phyloP scores from a whole-genome alignment of 2,113 vertebrate species.

The Brachionichthys hirsutus region DNA sequence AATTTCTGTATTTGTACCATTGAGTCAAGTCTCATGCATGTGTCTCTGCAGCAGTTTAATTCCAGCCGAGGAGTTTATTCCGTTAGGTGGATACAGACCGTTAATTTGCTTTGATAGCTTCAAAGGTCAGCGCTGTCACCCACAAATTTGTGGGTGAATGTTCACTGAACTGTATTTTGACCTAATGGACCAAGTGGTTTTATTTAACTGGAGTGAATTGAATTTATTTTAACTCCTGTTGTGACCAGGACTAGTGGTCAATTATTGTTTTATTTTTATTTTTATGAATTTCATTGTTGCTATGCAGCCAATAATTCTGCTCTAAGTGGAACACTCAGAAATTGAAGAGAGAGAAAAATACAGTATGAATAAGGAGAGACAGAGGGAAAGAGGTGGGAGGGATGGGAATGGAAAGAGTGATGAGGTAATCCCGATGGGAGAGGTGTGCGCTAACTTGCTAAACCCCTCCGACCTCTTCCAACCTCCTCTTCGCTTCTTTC shows the following conservation, averaged over 20 bases:
- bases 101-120: background rate
- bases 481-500: constrained; percentile 27
- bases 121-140: background rate
- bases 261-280: background rate
- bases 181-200: background rate
- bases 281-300: background rate
- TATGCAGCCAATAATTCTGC: constrained; percentile 10
- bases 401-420: constrained; percentile 64
- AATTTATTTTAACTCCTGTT: background rate
- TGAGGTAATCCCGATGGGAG: constrained; percentile 64
- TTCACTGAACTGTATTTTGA: background rate
- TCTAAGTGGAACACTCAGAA: background rate
- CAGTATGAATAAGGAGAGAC: constrained; percentile 46
- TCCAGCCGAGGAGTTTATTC: too few species aligned
- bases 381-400: constrained; percentile 46
- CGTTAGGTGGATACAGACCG: background rate
- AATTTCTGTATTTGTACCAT: too few species aligned
- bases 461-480: constrained; percentile 40
- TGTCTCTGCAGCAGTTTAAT: too few species aligned
- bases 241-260: background rate
- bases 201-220: background rate
- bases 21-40: too few species aligned
- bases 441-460: constrained; percentile 29
- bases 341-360: constrained; percentile 17
- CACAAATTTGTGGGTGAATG: background rate